A percentile compares a stretch with the other conserved stretches of the same genome.
phyloP scores from a whole-genome alignment of 2,113 vertebrate genomes.

The Cyanoramphus novaezelandiae region DNA sequence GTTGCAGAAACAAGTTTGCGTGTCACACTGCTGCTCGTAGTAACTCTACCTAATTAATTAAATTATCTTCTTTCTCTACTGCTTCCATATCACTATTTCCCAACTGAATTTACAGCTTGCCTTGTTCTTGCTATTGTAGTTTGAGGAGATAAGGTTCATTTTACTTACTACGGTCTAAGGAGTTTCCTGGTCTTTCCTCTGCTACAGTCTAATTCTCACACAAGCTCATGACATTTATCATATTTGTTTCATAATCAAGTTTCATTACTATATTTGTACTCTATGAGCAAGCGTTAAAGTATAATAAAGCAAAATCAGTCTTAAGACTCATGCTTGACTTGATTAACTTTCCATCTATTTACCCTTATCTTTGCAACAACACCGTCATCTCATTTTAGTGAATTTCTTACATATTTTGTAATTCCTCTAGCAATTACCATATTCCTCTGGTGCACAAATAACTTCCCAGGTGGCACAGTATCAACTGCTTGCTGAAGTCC shows the following conservation, averaged over 20 bases:
- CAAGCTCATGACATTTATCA: not conserved
- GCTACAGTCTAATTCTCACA: not conserved
- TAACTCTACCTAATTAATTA: not conserved
- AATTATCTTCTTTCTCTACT: not conserved
- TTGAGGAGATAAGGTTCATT: not conserved
- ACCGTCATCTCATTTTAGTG: not conserved
- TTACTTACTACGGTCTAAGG: not conserved
- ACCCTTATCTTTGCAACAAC: not conserved
- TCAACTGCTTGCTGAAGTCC: conserved; percentile 12
- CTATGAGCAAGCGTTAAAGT: not conserved
- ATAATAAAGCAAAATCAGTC: not conserved
- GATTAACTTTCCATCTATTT: not conserved
- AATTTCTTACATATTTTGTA: not conserved
- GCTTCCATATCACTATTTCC: not conserved
- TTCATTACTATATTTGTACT: not conserved
- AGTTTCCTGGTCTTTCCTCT: not conserved
- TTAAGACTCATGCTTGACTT: not conserved
- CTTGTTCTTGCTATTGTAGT: not conserved
- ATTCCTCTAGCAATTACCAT: not conserved
- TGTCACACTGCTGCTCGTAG: not conserved
- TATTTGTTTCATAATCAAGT: not conserved
- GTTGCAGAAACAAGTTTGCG: not conserved
- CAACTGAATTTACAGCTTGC: not conserved
- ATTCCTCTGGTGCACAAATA: not conserved
- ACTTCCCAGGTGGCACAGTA: conserved; percentile 6